phyloP scores from a whole-genome alignment of 1,140 invertebrate genomes.

The Coelopa frigida region DNA sequence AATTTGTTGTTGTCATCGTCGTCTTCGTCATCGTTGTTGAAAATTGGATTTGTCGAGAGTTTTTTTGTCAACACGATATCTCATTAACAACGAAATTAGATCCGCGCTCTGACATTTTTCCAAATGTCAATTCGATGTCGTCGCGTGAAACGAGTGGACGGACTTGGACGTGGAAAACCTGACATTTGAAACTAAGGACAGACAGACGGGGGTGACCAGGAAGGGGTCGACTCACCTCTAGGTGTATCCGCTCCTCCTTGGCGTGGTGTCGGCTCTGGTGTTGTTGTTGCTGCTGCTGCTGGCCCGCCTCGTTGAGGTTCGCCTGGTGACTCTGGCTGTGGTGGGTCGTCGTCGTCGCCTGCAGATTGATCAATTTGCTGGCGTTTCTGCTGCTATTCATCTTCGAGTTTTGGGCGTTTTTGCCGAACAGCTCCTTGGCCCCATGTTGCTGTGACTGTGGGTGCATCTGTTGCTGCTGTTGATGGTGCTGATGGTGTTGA shows the following conservation, averaged over 20 bases:
- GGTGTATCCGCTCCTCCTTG: slow-evolving; percentile 37
- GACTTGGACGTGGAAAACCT: too few species aligned
- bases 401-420: slow-evolving; percentile 9
- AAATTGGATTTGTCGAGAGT: too few species aligned
- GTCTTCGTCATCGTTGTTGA: too few species aligned
- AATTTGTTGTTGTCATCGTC: too few species aligned
- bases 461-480: background rate
- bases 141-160: too few species aligned
- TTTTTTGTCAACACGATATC: too few species aligned
- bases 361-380: slow-evolving; percentile 8
- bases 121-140: too few species aligned
- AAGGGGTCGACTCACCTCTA: slow-evolving; percentile 42
- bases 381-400: slow-evolving; percentile 9
- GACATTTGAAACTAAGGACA: too few species aligned
- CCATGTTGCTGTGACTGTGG: background rate
- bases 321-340: slow-evolving; percentile 24
- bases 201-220: too few species aligned
- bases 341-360: slow-evolving; percentile 10
- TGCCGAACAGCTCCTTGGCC: slow-evolving; percentile 4
- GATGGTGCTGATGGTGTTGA: slow-evolving; percentile 13
- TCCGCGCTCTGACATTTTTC: too few species aligned
- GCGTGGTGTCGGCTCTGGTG: slow-evolving; percentile 19
- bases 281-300: slow-evolving; percentile 19
- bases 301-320: slow-evolving; percentile 15
- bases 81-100: too few species aligned